A percentile compares a stretch with the other conserved stretches of the same genome.
Evolutionary conservation across 2,888 invertebrate genomes (phyloP).

Genomic region (Brachypterus glaber): DNA sequence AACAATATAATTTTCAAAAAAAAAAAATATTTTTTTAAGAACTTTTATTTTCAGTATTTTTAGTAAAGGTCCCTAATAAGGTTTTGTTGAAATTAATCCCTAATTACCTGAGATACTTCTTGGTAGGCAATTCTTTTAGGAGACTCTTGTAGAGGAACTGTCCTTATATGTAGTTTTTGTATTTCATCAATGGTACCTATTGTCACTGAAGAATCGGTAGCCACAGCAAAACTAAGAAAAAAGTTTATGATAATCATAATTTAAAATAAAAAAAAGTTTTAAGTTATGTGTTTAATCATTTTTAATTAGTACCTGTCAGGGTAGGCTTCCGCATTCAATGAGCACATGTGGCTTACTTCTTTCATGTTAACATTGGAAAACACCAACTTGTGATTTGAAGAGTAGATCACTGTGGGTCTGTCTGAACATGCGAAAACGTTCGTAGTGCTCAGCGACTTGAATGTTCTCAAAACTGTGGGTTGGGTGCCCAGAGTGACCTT

Average conservation of each 20-base stretch:
- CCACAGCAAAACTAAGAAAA: constrained; percentile 63
- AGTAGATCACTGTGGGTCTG: constrained; percentile 96
- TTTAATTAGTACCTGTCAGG: constrained; percentile 64
- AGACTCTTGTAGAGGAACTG: constrained; percentile 90
- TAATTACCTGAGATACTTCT: constrained; percentile 65
- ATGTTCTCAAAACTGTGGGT: constrained; percentile 86
- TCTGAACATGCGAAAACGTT: constrained; percentile 99
- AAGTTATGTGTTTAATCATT: background rate
- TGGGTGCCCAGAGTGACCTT: constrained; percentile 96
- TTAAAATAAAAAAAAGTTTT: too few species aligned
- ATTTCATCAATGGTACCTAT: constrained; percentile 98
- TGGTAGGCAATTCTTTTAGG: constrained; percentile 93
- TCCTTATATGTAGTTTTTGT: constrained; percentile 93
- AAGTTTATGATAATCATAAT: constrained; percentile 2
- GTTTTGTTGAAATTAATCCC: too few species aligned
- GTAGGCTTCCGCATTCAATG: constrained; percentile 89
- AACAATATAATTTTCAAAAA: too few species aligned
- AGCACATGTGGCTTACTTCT: constrained; percentile 97
- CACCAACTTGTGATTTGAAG: constrained; percentile 95
- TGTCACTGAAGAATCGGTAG: constrained; percentile 80
- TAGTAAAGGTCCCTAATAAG: too few species aligned
- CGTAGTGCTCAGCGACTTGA: constrained; percentile 80
- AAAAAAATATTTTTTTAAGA: too few species aligned
- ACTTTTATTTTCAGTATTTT: too few species aligned
- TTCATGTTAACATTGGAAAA: constrained; percentile 96